Evolutionary conservation across 2,888 invertebrate species (phyloP), one percentile per base, ranked within the genome.

Genomic region (Cheilosia pagana): DNA sequence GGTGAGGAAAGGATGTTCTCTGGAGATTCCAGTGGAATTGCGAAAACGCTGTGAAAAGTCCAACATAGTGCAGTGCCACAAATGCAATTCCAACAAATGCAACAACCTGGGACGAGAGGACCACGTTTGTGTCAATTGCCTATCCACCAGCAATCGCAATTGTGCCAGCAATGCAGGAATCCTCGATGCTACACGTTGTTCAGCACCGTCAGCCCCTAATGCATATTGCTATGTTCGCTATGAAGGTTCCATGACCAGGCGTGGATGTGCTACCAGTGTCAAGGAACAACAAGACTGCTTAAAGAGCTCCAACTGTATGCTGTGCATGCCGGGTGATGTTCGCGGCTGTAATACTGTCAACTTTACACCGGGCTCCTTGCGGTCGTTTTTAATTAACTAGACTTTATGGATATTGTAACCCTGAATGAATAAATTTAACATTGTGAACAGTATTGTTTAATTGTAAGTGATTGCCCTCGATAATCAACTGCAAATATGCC

Each of bases 31-130:
- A 0, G 72, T 87, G 6, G 67, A 88, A 7, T 65, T 89, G 77
- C 89, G 90, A 0, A 59, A 70, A 0, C 89, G 88, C 14, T 91
- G 91, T 52, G 88, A 89, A 10, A 19, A 8, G 3, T 41, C 77
- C 3, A 68, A 87, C 3, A 76, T 87, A 0, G 19, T 76, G 1
- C 88, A 87, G 14, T 90, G 91, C 31, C 89, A 89, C 83, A 91
- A 90, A 60, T 91, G 91, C 87, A 90, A 89, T 63, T 81, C 89
- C 19, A 87, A 90, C 81, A 87, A 87, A 1, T 91, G 91, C 87
- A 91, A 91, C 65, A 88, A 87, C 72, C 87, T 90, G n/a, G 91
- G 91, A 2, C 88, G 90, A 1, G 45, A 55, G 0, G 87, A 88
- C n/a, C 89, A 87, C 23, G 79, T 88, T 14, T 91, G 91, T 78